Conservation (phyloP, 35 echinoderm and acorn worm genomes). For the Strongylocentrotus purpuratus region DNA sequence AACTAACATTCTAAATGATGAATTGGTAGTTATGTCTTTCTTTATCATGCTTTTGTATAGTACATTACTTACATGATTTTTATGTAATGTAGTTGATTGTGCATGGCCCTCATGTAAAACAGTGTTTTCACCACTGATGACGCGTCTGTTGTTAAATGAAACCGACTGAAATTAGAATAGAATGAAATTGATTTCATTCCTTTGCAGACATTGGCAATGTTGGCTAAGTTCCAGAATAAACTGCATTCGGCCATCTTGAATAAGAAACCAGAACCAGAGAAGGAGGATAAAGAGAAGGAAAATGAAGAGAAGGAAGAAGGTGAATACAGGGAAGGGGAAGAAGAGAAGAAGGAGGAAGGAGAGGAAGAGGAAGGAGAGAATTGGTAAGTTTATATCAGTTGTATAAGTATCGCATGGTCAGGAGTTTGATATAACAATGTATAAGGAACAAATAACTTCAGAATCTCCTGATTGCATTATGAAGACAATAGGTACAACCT, state of each 20-base stretch:
- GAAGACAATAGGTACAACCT: too few species aligned
- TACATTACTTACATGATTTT: neutral
- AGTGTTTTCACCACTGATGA: neutral
- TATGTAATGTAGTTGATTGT: neutral
- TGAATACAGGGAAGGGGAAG: conserved; percentile 36
- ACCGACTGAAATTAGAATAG: neutral
- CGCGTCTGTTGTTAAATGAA: neutral
- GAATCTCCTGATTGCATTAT: too few species aligned
- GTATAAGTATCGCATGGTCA: neutral
- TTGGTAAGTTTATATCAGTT: conserved; percentile 49
- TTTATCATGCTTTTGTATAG: neutral
- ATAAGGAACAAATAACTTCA: too few species aligned
- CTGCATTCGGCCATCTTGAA: conserved; percentile 59
- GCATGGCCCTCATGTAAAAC: neutral
- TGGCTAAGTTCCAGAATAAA: conserved; percentile 95
- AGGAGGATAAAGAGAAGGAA: neutral
- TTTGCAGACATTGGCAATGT: conserved; percentile 80
- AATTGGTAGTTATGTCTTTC: neutral
- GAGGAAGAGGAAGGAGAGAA: conserved; percentile 43
- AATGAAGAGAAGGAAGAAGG: conserved; percentile 48
- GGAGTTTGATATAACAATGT: too few species aligned
- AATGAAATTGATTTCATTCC: neutral
- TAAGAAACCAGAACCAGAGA: conserved; percentile 49
- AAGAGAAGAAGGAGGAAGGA: conserved; percentile 41
- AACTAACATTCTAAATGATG: too few species aligned